Evolutionary conservation across 2,797 vertebrate species (phyloP).

Genomic region (Parauchenoglanis punctatus): DNA sequence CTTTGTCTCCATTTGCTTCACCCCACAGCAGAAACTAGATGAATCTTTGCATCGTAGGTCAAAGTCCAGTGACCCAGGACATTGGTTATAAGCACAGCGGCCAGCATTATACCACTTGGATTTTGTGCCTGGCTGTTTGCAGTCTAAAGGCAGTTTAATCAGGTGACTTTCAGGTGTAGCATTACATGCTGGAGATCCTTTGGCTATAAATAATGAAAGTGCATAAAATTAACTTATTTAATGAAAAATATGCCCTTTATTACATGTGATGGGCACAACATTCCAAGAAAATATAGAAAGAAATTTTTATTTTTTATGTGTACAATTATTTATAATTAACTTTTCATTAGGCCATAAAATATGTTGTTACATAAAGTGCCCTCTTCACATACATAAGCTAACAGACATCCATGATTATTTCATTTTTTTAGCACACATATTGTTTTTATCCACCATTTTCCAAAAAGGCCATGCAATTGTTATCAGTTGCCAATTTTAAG

Average conservation of each 20-base stretch:
- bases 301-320: background rate
- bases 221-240: constrained; percentile 8
- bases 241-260: background rate
- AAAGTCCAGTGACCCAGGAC: constrained; percentile 72
- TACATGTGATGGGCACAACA: background rate
- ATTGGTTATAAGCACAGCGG: constrained; percentile 81
- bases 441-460: background rate
- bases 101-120: constrained; percentile 86
- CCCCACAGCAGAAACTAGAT: constrained; percentile 80
- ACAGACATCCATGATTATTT: background rate
- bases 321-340: background rate
- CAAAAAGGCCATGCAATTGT: background rate
- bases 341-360: background rate
- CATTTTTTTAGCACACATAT: background rate
- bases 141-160: constrained; percentile 86
- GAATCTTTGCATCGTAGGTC: constrained; percentile 79
- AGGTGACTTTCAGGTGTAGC: constrained; percentile 79
- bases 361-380: background rate
- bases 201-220: constrained; percentile 72
- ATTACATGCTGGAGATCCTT: constrained; percentile 81
- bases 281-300: background rate
- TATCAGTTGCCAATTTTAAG: background rate
- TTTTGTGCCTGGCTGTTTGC: constrained; percentile 73
- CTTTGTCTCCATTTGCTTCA: constrained; percentile 78
- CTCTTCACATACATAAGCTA: background rate